Evolutionary conservation across 2,888 invertebrate species (phyloP).

Genomic region (Eugnorisma glareosa): DNA sequence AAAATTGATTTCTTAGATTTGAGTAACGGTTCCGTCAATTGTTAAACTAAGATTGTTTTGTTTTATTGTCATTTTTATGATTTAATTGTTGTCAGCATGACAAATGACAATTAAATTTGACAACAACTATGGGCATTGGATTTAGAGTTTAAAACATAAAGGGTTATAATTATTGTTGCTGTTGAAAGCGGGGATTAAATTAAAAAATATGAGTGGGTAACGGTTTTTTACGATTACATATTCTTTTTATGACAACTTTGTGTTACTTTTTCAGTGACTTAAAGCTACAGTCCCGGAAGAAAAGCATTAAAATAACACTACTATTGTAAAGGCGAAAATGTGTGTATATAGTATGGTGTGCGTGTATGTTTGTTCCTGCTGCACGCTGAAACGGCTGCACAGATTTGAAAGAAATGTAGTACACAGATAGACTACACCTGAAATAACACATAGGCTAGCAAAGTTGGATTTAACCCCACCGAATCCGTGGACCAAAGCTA

Average conservation of each 20-base stretch:
- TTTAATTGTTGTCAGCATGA: constrained; percentile 57
- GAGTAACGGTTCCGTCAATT: constrained; percentile 39
- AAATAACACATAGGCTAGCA: neutral
- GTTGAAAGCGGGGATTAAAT: constrained; percentile 24
- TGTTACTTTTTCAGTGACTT: constrained; percentile 7
- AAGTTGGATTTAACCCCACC: neutral
- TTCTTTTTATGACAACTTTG: constrained; percentile 4
- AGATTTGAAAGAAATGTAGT: neutral
- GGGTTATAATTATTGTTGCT: constrained; percentile 38
- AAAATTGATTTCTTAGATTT: constrained; percentile 33
- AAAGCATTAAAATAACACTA: neutral
- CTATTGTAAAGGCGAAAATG: neutral
- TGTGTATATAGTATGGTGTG: neutral
- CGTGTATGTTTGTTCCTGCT: neutral
- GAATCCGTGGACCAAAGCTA: neutral
- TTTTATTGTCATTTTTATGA: constrained; percentile 40
- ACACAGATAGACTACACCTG: neutral
- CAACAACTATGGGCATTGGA: constrained; percentile 30
- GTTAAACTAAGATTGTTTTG: constrained; percentile 1
- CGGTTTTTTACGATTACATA: constrained; percentile 8
- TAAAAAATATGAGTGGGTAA: neutral
- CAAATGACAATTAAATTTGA: constrained; percentile 50
- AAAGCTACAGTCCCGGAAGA: neutral
- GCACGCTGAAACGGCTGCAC: neutral
- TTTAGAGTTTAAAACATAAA: constrained; percentile 24